Evolutionary conservation across 2,888 invertebrate genomes (phyloP).

Genomic region (Dermolepida albohirtum): DNA sequence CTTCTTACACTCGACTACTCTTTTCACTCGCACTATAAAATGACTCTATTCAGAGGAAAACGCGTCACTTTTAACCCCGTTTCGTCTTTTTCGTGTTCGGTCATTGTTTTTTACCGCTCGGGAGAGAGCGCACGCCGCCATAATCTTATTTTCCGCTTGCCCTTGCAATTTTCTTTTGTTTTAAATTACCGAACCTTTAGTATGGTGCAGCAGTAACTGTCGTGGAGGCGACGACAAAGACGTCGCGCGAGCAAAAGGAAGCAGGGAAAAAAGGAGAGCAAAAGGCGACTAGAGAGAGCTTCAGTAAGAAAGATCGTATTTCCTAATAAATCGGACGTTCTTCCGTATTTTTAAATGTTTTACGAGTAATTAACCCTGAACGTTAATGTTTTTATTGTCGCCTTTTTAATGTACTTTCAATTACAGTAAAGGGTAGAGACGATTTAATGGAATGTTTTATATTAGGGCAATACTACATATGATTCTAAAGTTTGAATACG

Average conservation of each 20-base stretch:
- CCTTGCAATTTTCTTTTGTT: slow-evolving; percentile 52
- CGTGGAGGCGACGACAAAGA: no score
- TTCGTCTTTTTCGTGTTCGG: not conserved
- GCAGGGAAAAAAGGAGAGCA: no score
- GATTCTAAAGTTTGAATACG: no score
- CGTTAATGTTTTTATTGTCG: slow-evolving; percentile 30
- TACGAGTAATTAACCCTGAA: slow-evolving; percentile 32
- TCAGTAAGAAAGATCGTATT: slow-evolving; percentile 17
- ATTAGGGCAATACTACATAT: no score
- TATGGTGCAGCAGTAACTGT: slow-evolving; percentile 26
- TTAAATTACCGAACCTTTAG: slow-evolving; percentile 47
- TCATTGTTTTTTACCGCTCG: slow-evolving; percentile 1
- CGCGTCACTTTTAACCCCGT: slow-evolving; percentile 17
- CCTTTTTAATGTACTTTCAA: slow-evolving; percentile 29
- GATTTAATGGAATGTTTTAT: no score
- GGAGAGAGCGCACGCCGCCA: not conserved
- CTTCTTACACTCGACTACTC: slow-evolving; percentile 12
- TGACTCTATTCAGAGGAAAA: slow-evolving; percentile 15
- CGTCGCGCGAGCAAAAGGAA: no score
- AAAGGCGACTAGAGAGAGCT: no score
- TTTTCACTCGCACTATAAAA: slow-evolving; percentile 14
- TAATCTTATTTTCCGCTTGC: slow-evolving; percentile 52
- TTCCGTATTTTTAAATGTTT: slow-evolving; percentile 38
- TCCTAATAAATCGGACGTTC: slow-evolving; percentile 31
- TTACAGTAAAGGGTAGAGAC: slow-evolving; percentile 13